phyloP scores from a whole-genome alignment of 2,888 invertebrate genomes.

The Tupiocoris notatus region DNA sequence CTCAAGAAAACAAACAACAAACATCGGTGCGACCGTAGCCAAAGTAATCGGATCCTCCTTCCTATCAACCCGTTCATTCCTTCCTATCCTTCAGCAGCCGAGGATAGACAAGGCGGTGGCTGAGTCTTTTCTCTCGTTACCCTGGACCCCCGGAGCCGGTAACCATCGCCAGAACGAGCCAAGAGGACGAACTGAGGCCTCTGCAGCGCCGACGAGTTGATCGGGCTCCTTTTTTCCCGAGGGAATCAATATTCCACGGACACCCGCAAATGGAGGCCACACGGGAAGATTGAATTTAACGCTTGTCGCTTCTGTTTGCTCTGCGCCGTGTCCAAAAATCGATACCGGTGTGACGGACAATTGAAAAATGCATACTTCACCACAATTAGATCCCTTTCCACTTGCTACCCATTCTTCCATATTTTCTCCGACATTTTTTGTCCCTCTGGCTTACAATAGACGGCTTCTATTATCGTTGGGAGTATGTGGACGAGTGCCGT shows the following conservation, averaged over 20 bases:
- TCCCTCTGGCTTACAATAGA: too few species aligned
- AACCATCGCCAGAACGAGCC: background rate
- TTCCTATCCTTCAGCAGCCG: background rate
- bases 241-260: conserved; percentile 44
- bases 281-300: conserved; percentile 37
- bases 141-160: background rate
- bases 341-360: conserved; percentile 15
- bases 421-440: conserved; percentile 3
- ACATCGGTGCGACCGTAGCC: conserved; percentile 39
- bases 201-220: background rate
- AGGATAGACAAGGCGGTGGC: background rate
- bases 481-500: too few species aligned
- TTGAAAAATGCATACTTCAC: background rate
- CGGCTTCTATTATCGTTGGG: too few species aligned
- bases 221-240: conserved; percentile 34
- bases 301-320: conserved; percentile 35
- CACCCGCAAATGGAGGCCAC: conserved; percentile 32
- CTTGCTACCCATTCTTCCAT: background rate
- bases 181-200: background rate
- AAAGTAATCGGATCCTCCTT: conserved; percentile 41
- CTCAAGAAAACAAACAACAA: conserved; percentile 44
- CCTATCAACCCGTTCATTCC: background rate
- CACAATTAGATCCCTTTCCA: background rate
- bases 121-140: background rate
- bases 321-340: conserved; percentile 16